Base-by-base conservation (phyloP, 2,888 invertebrate genomes). In the Agriotes lineatus region DNA sequence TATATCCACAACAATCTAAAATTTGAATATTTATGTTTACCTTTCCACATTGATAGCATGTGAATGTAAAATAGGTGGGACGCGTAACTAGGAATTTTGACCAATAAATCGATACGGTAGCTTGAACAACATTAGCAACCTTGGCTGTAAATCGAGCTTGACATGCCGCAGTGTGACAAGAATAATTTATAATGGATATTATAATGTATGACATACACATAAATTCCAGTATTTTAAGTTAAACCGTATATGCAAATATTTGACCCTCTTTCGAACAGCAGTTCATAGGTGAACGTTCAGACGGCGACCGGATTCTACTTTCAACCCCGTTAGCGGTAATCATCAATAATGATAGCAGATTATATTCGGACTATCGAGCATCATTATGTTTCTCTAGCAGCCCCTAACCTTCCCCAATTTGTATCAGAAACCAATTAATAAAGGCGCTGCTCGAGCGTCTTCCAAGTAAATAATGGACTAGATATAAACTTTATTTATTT, bases 261-360 rank as follows among this genome's bases (percentile, higher is more conserved):
- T 39, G 37, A 62, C 62, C 62, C 19, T 42, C 42, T 52, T 62
- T 62, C 39, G 33, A 30, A 62, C 42, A 16, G 16, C 37, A 50
- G 60, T 30, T 60, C 60, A 50, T 37, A 60, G 60, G 60, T 60
- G 33, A 48, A 5, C 4, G 22, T 25, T 37, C 37, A 25, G 33
- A 54, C 14, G 18, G 19, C 16, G 20, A 61, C 9, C 30, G 48
- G 7, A 48, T 7, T 52, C 22, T 62, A 52, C 52, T 39, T 62
- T 62, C 50, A 44, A 59, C 35, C 35, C 48, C 25, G 16, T 30
- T 48, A 37, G 30, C 50, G 19, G 33, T n/a, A 30, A 48, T 19
- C 48, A 48, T 48, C 22, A 48, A 48, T 48, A 48, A 48, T 45
- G 45, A 45, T 45, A 19, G 10, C 2, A 45, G 14, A 20, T 48